Percentiles rank a stretch among this genome's conserved stretches.
phyloP scores from a whole-genome alignment of 1,140 invertebrate species.

The Sminthurides bifidus region DNA sequence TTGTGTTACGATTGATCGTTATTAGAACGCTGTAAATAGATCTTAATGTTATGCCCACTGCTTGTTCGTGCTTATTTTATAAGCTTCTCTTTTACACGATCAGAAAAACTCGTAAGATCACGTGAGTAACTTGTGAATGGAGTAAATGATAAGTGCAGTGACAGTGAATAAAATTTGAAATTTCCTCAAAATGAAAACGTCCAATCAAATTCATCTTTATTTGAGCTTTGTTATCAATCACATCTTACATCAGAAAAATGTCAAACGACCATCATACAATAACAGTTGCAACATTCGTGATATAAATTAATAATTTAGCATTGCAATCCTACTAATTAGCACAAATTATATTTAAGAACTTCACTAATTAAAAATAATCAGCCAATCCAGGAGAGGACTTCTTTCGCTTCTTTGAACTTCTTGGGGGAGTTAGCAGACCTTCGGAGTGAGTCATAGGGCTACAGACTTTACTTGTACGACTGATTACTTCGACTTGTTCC shows the following conservation, averaged over 20 bases:
- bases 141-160: too few relatives aligned
- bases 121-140: too few relatives aligned
- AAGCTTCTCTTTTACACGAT: too few relatives aligned
- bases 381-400: neutral
- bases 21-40: too few relatives aligned
- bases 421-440: constrained; percentile 29
- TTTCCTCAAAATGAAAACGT: too few relatives aligned
- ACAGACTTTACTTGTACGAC: constrained; percentile 19
- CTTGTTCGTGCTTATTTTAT: too few relatives aligned
- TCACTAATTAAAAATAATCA: neutral
- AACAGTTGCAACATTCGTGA: neutral
- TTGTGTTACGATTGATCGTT: too few relatives aligned
- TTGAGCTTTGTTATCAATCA: neutral
- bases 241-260: neutral
- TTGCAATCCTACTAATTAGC: too few relatives aligned
- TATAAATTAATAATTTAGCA: too few relatives aligned
- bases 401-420: constrained; percentile 22
- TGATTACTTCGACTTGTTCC: constrained; percentile 21
- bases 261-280: neutral
- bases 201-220: neutral
- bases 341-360: neutral
- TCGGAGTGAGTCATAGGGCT: constrained; percentile 26
- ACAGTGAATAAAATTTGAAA: too few relatives aligned
- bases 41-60: too few relatives aligned
- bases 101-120: too few relatives aligned